A percentile compares a stretch with the other conserved stretches of the same genome.
phyloP scores from a whole-genome alignment of 2,888 invertebrate species.

The Zygaena filipendulae region DNA sequence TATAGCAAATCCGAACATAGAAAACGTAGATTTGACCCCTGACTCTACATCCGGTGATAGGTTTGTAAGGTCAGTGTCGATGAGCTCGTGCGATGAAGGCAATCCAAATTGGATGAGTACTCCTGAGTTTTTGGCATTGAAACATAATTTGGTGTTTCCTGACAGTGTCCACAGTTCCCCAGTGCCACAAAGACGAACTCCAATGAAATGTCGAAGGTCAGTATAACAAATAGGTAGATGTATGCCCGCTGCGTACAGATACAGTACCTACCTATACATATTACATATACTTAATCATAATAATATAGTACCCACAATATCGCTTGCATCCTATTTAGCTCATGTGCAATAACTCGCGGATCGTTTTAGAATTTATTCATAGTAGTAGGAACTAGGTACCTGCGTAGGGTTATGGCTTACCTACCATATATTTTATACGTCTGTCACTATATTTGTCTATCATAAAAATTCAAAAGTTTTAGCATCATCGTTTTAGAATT shows the following conservation, averaged over 20 bases:
- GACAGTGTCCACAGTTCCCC: slow-evolving; percentile 84
- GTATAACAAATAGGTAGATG: slow-evolving; percentile 12
- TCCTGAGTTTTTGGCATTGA: slow-evolving; percentile 81
- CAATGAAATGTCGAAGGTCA: slow-evolving; percentile 72
- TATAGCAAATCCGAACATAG: slow-evolving; percentile 79
- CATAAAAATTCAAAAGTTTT: too few species aligned
- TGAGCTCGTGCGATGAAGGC: slow-evolving; percentile 77
- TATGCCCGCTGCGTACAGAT: not conserved
- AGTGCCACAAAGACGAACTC: slow-evolving; percentile 71
- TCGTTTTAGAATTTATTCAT: too few species aligned
- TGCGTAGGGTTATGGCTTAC: too few species aligned
- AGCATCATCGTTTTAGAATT: too few species aligned
- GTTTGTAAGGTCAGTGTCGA: slow-evolving; percentile 71
- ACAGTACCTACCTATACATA: slow-evolving; percentile 17
- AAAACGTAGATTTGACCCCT: slow-evolving; percentile 76
- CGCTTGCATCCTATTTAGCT: too few species aligned
- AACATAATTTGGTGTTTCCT: slow-evolving; percentile 83
- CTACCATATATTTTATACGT: too few species aligned
- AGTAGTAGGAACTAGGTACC: too few species aligned
- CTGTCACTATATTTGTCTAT: too few species aligned
- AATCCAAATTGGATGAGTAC: slow-evolving; percentile 84
- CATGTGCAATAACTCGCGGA: too few species aligned
- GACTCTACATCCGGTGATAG: slow-evolving; percentile 68
- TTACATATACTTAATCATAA: too few species aligned
- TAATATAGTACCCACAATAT: too few species aligned